Conservation (phyloP, 2,797 vertebrate genomes). For the Heterohyrax brucei region DNA sequence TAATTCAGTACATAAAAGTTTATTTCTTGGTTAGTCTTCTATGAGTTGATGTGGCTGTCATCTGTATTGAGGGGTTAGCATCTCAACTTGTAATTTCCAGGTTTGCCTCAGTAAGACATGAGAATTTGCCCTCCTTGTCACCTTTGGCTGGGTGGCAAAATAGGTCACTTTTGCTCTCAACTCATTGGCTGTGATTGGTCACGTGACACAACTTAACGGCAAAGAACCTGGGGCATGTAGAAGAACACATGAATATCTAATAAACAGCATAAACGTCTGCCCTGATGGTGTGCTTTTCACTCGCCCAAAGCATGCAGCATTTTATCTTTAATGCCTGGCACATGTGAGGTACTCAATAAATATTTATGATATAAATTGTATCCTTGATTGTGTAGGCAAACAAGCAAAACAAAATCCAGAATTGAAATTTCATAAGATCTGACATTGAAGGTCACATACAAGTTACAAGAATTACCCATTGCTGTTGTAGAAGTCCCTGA, state of each 20-base stretch:
- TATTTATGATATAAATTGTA: neutral
- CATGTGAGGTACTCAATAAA: neutral
- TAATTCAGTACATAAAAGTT: neutral
- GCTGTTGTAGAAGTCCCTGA: neutral
- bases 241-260: neutral
- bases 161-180: neutral
- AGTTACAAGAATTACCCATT: neutral
- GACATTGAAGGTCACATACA: neutral
- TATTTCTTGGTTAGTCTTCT: neutral
- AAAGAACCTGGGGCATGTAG: neutral
- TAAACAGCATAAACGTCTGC: neutral
- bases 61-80: neutral
- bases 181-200: neutral
- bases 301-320: neutral
- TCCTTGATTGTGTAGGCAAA: neutral
- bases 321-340: neutral
- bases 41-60: neutral
- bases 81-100: neutral
- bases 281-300: neutral
- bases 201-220: neutral
- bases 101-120: neutral
- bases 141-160: neutral
- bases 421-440: constrained; percentile 48
- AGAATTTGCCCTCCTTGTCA: neutral
- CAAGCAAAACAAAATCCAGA: constrained; percentile 5